phyloP scores from a whole-genome alignment of 2,888 invertebrate genomes.

The Drosophila hawaiiensis region DNA sequence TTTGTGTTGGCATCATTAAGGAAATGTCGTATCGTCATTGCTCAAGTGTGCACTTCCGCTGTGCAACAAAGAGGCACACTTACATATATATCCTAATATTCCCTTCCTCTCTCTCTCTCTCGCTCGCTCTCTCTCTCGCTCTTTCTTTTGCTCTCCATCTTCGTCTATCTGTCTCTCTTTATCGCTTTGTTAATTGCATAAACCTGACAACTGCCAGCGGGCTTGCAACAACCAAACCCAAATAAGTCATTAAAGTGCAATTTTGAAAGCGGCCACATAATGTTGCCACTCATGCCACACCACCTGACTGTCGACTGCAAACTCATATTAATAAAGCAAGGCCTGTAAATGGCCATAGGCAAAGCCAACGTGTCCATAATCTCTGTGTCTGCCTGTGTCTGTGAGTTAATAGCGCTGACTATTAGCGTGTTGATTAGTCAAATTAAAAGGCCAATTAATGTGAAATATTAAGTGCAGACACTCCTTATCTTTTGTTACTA shows the following conservation, averaged over 20 bases:
- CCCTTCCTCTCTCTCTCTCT: neutral
- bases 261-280: slow-evolving; percentile 61
- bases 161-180: slow-evolving; percentile 23
- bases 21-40: slow-evolving; percentile 81
- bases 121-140: slow-evolving; percentile 16
- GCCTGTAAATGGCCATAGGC: slow-evolving; percentile 45
- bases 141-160: slow-evolving; percentile 1
- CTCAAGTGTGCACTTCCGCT: slow-evolving; percentile 81
- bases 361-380: neutral
- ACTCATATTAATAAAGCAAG: slow-evolving; percentile 78
- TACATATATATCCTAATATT: neutral
- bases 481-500: slow-evolving; percentile 15
- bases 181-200: slow-evolving; percentile 56
- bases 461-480: slow-evolving; percentile 67
- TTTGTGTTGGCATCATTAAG: slow-evolving; percentile 79
- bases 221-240: slow-evolving; percentile 45
- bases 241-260: slow-evolving; percentile 80
- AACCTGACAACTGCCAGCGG: slow-evolving; percentile 20
- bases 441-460: slow-evolving; percentile 76
- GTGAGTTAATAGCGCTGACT: slow-evolving; percentile 59
- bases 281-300: slow-evolving; percentile 2
- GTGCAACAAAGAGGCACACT: slow-evolving; percentile 13
- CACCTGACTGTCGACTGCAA: slow-evolving; percentile 47
- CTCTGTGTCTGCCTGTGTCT: slow-evolving; percentile 17
- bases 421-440: slow-evolving; percentile 76